Evolutionary conservation across 1,140 invertebrate genomes (phyloP).

Genomic region (Halesus radiatus): DNA sequence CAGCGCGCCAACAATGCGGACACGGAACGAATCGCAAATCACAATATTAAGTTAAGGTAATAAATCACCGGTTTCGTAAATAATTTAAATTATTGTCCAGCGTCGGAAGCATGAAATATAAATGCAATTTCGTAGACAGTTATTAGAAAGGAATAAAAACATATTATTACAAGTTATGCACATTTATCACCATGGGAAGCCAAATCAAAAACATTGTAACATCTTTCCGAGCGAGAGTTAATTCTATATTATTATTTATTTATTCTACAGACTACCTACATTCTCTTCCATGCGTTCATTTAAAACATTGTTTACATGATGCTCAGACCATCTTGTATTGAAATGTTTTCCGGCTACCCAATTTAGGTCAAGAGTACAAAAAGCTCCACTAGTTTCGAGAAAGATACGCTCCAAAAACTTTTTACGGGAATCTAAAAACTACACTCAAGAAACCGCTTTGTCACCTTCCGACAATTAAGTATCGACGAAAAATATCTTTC

Average conservation of each 20-base stretch:
- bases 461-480: conserved; percentile 29
- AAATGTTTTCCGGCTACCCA: neutral
- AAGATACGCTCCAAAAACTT: conserved; percentile 31
- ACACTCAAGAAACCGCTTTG: conserved; percentile 2
- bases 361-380: conserved; percentile 36
- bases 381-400: conserved; percentile 23
- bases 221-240: too few relatives aligned
- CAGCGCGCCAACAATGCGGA: too few relatives aligned
- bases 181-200: too few relatives aligned
- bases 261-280: neutral
- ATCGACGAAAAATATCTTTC: conserved; percentile 15
- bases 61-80: too few relatives aligned
- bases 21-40: too few relatives aligned
- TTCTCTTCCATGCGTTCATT: neutral
- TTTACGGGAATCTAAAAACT: conserved; percentile 34
- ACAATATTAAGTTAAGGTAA: too few relatives aligned
- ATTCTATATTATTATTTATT: neutral
- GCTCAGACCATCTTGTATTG: conserved; percentile 8
- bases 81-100: too few relatives aligned
- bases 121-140: too few relatives aligned
- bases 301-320: conserved; percentile 6
- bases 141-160: too few relatives aligned
- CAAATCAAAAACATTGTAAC: too few relatives aligned
- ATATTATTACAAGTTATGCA: too few relatives aligned
- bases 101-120: too few relatives aligned